These are phyloP conservation scores for Desmodus rotundus DNA, from an alignment of 2,113 vertebrate genomes.

Conservation along the genomic window DNA sequence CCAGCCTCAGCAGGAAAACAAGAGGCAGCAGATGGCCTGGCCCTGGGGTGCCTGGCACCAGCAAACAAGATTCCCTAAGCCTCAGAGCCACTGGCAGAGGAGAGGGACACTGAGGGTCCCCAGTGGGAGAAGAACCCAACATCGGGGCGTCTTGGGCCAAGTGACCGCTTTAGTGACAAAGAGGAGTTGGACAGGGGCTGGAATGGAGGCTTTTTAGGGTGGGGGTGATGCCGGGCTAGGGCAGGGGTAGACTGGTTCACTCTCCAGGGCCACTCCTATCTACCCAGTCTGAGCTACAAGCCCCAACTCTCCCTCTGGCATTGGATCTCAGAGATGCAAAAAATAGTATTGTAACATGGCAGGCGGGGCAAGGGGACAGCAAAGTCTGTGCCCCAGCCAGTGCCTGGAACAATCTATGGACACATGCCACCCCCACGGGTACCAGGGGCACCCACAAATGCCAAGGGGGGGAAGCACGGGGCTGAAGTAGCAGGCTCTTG, in stretches of 20 bases:
- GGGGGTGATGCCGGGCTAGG: background rate
- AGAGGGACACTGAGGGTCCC: background rate
- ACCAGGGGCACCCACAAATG: background rate
- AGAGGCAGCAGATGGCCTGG: slow-evolving; percentile 71
- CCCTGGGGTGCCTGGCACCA: slow-evolving; percentile 66
- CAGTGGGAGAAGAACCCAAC: background rate
- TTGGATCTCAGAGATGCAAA: background rate
- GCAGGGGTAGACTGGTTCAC: background rate
- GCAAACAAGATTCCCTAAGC: slow-evolving; percentile 37
- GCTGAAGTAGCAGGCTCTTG: background rate
- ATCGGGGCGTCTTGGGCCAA: background rate
- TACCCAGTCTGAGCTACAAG: background rate
- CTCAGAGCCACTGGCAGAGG: slow-evolving; percentile 38
- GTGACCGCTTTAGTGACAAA: background rate
- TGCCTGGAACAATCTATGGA: background rate
- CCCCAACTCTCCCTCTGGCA: background rate
- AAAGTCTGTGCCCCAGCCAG: background rate
- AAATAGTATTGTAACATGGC: background rate
- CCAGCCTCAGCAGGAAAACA: slow-evolving; percentile 62
- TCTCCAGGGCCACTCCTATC: background rate
- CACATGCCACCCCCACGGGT: background rate
- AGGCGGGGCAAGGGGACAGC: background rate
- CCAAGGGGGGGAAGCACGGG: background rate
- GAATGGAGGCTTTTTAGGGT: background rate
- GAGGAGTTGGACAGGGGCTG: background rate